Percentiles rank a stretch among this genome's conserved stretches.
These are phyloP conservation scores for Monopterus albus DNA, from an alignment of 2,113 vertebrate species.

Conservation along the genomic window DNA sequence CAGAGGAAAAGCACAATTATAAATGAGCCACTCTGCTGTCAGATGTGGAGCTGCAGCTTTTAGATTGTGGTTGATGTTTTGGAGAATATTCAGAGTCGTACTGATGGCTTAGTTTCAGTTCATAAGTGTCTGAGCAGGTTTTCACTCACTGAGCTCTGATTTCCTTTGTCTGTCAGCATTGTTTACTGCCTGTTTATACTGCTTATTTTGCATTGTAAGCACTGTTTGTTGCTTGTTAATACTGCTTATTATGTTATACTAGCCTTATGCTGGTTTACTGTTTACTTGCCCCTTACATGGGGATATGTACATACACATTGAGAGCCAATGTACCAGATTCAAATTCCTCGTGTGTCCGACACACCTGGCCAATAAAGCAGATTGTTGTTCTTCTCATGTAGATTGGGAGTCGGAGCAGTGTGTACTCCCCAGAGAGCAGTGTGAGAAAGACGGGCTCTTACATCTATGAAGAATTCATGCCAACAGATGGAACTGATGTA, in stretches of 20 bases:
- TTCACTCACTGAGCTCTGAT: neutral
- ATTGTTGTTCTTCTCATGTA: conserved; percentile 72
- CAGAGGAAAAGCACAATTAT: neutral
- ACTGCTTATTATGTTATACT: no score
- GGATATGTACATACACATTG: no score
- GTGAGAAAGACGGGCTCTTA: conserved; percentile 97
- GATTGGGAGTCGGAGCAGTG: conserved; percentile 98
- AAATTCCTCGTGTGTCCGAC: no score
- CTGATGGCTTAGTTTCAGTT: no score
- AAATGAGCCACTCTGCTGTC: neutral
- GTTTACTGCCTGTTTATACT: no score
- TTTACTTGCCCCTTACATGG: no score
- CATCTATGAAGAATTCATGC: conserved; percentile 99
- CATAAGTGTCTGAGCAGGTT: neutral
- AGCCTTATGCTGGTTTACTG: no score
- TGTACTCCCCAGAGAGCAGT: conserved; percentile 95
- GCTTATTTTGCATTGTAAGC: no score
- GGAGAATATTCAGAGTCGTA: neutral
- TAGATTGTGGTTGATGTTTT: neutral
- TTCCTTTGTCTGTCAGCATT: no score
- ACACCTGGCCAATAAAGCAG: no score
- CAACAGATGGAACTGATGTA: conserved; percentile 97
- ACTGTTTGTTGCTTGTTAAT: no score
- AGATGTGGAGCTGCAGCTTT: neutral
- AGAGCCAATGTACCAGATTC: no score